Evolutionary conservation across 2,113 vertebrate species (phyloP).

Genomic region (Oncorhynchus kisutch): DNA sequence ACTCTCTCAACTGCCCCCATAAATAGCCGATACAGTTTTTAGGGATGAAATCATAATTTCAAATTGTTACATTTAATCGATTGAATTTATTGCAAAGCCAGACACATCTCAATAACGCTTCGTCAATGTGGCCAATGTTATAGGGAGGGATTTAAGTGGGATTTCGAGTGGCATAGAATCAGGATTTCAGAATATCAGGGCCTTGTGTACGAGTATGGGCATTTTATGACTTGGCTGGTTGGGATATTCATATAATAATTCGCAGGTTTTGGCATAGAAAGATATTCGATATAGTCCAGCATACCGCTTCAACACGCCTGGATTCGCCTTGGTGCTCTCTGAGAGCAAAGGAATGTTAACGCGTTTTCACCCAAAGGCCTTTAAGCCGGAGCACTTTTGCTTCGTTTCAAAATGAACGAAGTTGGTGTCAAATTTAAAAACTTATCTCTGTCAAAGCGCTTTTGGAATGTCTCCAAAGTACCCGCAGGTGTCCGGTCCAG

Average conservation of each 20-base stretch:
- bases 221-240: neutral
- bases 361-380: constrained; percentile 61
- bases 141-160: neutral
- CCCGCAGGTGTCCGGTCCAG: constrained; percentile 67
- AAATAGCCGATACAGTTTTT: constrained; percentile 14
- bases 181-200: neutral
- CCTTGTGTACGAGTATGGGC: neutral
- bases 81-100: neutral
- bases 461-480: constrained; percentile 49
- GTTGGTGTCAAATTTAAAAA: constrained; percentile 51
- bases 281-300: constrained; percentile 28
- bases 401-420: constrained; percentile 40
- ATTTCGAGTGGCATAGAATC: neutral
- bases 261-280: neutral
- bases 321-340: constrained; percentile 59
- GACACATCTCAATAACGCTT: neutral
- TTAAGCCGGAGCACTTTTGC: constrained; percentile 68
- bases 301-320: constrained; percentile 56
- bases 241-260: neutral
- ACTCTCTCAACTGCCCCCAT: constrained; percentile 23
- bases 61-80: neutral
- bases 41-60: constrained; percentile 7
- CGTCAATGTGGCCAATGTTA: neutral
- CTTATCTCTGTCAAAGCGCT: constrained; percentile 10
- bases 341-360: constrained; percentile 74